Conservation (phyloP, 2,797 vertebrate species). For the Chaetophractus vellerosus region DNA sequence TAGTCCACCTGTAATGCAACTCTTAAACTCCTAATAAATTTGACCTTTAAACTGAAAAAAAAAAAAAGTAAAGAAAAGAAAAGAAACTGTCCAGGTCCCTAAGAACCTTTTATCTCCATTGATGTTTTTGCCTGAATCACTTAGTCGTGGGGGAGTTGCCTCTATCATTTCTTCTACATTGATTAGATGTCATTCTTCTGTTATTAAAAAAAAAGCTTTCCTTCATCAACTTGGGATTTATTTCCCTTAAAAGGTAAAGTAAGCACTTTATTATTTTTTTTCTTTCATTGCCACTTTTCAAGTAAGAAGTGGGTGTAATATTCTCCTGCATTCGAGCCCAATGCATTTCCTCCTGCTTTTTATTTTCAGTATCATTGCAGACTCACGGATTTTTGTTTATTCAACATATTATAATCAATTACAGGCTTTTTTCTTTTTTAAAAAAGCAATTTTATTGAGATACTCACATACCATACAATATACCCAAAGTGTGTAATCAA, state of each 20-base stretch:
- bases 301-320: not conserved
- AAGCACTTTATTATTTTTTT: not conserved
- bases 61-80: too few species aligned
- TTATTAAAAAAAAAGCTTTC: too few species aligned
- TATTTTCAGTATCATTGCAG: not conserved
- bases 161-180: not conserved
- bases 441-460: not conserved
- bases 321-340: not conserved
- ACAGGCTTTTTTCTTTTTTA: not conserved
- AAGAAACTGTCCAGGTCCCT: not conserved
- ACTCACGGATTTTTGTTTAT: not conserved
- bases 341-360: not conserved
- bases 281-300: not conserved
- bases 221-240: not conserved
- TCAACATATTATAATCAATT: not conserved
- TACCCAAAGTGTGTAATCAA: too few species aligned
- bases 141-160: too few species aligned
- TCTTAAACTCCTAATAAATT: slow-evolving; percentile 95
- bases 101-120: not conserved
- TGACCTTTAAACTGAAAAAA: slow-evolving; percentile 90
- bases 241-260: not conserved
- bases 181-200: not conserved
- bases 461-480: too few species aligned
- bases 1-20: slow-evolving; percentile 91
- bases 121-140: not conserved